phyloP scores from a whole-genome alignment of 2,797 vertebrate species.

The Pagetopsis macropterus region DNA sequence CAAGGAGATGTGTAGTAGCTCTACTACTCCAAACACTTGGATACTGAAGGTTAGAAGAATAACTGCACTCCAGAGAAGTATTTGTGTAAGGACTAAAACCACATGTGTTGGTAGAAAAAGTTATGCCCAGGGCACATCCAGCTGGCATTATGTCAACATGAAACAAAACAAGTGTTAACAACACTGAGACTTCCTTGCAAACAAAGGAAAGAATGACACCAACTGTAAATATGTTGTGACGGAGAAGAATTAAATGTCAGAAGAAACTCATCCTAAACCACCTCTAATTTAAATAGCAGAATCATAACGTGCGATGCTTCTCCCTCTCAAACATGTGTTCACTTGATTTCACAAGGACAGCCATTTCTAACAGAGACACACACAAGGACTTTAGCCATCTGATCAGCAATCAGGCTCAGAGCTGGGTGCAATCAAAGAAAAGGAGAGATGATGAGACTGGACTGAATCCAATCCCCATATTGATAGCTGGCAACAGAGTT shows the following conservation, averaged over 20 bases:
- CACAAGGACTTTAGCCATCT: slow-evolving; percentile 54
- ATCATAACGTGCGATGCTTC: slow-evolving; percentile 34
- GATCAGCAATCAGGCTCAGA: slow-evolving; percentile 58
- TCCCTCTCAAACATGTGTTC: slow-evolving; percentile 59
- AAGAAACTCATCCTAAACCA: slow-evolving; percentile 1
- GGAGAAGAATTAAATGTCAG: not conserved
- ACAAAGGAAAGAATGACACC: not conserved
- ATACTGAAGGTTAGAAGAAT: slow-evolving; percentile 35
- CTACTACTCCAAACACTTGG: slow-evolving; percentile 44
- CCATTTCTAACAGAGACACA: slow-evolving; percentile 42
- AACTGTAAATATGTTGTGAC: slow-evolving; percentile 3
- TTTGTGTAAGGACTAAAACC: slow-evolving; percentile 26
- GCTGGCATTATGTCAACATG: slow-evolving; percentile 33
- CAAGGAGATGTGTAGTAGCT: slow-evolving; percentile 63
- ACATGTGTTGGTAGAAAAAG: slow-evolving; percentile 10
- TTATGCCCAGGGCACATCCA: slow-evolving; percentile 20
- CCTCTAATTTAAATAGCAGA: slow-evolving; percentile 33
- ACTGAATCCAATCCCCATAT: slow-evolving; percentile 68
- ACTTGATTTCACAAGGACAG: slow-evolving; percentile 60
- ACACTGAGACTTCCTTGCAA: slow-evolving; percentile 4
- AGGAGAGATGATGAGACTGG: slow-evolving; percentile 68
- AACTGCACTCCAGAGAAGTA: slow-evolving; percentile 13
- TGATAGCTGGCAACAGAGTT: slow-evolving; percentile 69
- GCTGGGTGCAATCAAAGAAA: slow-evolving; percentile 60
- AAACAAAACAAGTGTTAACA: slow-evolving; percentile 37